Evolutionary conservation across 2,797 vertebrate genomes (phyloP).

Genomic region (Molossus molossus): DNA sequence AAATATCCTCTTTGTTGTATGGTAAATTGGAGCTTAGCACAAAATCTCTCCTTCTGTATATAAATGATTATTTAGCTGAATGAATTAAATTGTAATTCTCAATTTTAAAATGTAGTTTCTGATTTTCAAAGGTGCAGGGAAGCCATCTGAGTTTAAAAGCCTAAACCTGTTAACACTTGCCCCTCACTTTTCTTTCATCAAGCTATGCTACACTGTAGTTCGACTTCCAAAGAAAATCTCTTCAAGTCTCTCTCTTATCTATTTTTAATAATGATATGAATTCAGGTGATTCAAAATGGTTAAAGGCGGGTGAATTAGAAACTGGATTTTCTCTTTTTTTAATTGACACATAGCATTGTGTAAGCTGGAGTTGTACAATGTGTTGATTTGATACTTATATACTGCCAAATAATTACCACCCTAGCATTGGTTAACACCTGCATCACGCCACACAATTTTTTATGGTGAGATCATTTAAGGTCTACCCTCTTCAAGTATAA

Average conservation of each 20-base stretch:
- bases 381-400: neutral
- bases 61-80: neutral
- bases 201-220: neutral
- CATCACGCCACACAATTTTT: neutral
- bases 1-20: slow-evolving; percentile 29
- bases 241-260: neutral
- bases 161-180: neutral
- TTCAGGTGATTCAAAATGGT: neutral
- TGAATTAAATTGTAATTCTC: neutral
- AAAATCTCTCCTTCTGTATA: neutral
- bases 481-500: neutral
- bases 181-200: neutral
- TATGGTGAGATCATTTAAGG: neutral
- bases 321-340: slow-evolving; percentile 21
- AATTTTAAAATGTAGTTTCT: slow-evolving; percentile 21
- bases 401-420: neutral
- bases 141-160: neutral
- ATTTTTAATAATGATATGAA: neutral
- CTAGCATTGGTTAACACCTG: neutral
- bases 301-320: neutral
- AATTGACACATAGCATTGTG: neutral
- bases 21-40: neutral
- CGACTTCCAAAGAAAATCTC: slow-evolving; percentile 6
- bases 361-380: neutral
- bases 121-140: neutral